A percentile compares a stretch with the other conserved stretches of the same genome.
These are phyloP conservation scores for Benitochromis conjunctus DNA, from an alignment of 2,113 vertebrate species.

Conservation along the genomic window DNA sequence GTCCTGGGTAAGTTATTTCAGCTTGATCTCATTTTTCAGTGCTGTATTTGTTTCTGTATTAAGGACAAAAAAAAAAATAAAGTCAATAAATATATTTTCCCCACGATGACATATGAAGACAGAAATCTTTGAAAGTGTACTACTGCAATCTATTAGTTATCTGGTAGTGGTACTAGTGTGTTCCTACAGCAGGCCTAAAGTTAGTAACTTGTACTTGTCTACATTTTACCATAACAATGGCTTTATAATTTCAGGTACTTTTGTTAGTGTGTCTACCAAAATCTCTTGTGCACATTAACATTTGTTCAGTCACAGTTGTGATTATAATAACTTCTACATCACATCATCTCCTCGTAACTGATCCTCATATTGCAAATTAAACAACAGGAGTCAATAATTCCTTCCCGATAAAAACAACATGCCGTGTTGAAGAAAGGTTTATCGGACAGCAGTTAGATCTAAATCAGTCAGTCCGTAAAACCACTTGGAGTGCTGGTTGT, in stretches of 20 bases:
- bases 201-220: not conserved
- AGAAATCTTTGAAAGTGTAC: not conserved
- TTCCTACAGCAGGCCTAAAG: not conserved
- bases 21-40: not conserved
- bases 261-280: not conserved
- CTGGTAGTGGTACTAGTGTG: not conserved
- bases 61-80: not conserved
- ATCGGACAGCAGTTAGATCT: not conserved
- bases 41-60: not conserved
- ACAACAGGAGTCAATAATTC: not conserved
- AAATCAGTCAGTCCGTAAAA: not conserved
- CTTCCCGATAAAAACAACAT: not conserved
- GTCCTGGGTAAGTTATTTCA: slow-evolving; percentile 43
- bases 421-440: not conserved
- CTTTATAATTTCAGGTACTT: not conserved
- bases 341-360: not conserved
- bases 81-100: not conserved
- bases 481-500: not conserved
- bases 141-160: not conserved
- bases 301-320: not conserved
- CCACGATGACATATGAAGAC: not conserved
- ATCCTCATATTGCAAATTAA: not conserved
- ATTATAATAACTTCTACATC: not conserved
- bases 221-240: not conserved
- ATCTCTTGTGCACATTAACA: not conserved